These are phyloP conservation scores for Hydraecia micacea DNA, from an alignment of 2,888 invertebrate species.

Conservation along the genomic window DNA sequence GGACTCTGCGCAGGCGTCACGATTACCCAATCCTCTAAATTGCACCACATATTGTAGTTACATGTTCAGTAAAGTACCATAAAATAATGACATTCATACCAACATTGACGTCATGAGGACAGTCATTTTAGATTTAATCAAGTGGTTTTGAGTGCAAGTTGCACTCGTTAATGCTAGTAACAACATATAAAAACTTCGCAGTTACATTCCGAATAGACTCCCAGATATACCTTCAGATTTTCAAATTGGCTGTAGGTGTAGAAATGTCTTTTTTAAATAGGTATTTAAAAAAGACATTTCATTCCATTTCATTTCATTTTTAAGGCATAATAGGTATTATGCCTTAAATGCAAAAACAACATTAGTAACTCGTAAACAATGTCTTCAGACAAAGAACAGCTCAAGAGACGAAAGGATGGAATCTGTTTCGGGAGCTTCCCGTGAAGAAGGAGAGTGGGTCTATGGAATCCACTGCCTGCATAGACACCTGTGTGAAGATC, in stretches of 20 bases:
- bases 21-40: background rate
- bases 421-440: slow-evolving; percentile 94
- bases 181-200: background rate
- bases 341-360: background rate
- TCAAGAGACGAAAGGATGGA: slow-evolving; percentile 93
- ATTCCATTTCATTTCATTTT: too few species aligned
- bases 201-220: background rate
- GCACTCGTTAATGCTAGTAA: background rate
- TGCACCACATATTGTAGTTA: background rate
- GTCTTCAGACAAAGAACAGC: slow-evolving; percentile 86
- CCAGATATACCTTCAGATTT: background rate
- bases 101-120: slow-evolving; percentile 1
- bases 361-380: background rate
- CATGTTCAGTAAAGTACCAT: background rate
- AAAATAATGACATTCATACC: background rate
- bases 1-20: background rate
- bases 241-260: slow-evolving; percentile 7
- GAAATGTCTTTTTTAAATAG: background rate
- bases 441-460: slow-evolving; percentile 92
- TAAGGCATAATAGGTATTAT: too few species aligned
- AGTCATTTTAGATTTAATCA: slow-evolving; percentile 14
- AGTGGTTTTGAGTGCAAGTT: background rate
- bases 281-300: too few species aligned
- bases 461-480: slow-evolving; percentile 91
- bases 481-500: slow-evolving; percentile 91